phyloP scores from a whole-genome alignment of 2,113 vertebrate species.

The Melanerpes aurifrons region DNA sequence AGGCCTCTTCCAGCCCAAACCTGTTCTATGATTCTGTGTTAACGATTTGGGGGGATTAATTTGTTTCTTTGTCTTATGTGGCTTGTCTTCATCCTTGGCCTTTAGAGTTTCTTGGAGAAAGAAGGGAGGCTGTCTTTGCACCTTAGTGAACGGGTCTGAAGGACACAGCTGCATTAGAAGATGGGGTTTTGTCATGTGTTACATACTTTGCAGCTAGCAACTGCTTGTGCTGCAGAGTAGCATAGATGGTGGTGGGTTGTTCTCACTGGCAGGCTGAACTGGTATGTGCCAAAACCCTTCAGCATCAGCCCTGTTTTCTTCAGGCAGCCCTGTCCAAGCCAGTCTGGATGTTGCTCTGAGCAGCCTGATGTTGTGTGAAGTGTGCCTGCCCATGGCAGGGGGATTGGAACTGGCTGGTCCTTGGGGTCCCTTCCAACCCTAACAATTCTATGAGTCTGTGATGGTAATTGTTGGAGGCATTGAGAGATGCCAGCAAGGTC shows the following conservation, averaged over 20 bases:
- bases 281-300: neutral
- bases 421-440: too few relatives aligned
- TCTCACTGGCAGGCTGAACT: neutral
- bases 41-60: neutral
- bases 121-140: neutral
- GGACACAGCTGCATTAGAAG: neutral
- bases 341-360: too few relatives aligned
- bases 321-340: neutral
- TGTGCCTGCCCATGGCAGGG: too few relatives aligned
- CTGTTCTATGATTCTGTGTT: too few relatives aligned
- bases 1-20: too few relatives aligned
- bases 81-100: neutral
- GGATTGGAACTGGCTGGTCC: too few relatives aligned
- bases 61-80: neutral
- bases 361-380: too few relatives aligned
- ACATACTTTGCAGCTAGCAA: neutral
- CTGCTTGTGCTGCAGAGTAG: neutral
- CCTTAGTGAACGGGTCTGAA: neutral
- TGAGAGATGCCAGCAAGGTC: neutral
- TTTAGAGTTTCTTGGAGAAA: neutral
- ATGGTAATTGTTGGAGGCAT: neutral
- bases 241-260: neutral
- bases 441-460: neutral
- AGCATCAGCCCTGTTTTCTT: neutral
- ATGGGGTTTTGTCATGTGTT: neutral